phyloP scores from a whole-genome alignment of 2,797 vertebrate species.

The Hephaestus fuliginosus region DNA sequence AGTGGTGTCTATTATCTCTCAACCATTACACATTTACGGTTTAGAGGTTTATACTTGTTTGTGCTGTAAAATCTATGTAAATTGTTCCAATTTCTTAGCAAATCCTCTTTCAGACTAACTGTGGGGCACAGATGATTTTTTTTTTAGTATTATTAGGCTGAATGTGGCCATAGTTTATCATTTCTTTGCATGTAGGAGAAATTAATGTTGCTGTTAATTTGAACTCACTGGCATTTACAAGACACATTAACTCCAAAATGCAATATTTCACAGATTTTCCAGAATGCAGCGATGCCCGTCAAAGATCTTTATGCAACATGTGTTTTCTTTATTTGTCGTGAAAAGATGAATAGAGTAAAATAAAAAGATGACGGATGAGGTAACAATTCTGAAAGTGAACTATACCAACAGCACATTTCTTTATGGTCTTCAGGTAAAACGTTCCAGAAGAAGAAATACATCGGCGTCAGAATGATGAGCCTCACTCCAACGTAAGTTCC shows the following conservation, averaged over 20 bases:
- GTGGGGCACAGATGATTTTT: background rate
- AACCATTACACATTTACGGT: background rate
- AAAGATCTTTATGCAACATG: background rate
- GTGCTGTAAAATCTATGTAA: background rate
- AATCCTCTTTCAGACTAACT: too few relatives aligned
- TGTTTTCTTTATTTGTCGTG: background rate
- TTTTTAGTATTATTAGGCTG: too few relatives aligned
- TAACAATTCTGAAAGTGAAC: too few relatives aligned
- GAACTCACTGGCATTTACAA: background rate
- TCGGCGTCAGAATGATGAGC: conserved; percentile 97
- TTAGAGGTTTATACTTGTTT: background rate
- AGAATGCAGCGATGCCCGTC: background rate
- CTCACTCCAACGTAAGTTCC: conserved; percentile 90
- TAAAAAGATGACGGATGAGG: background rate
- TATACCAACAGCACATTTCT: background rate
- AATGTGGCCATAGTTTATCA: background rate
- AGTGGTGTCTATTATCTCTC: background rate
- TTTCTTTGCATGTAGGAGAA: background rate
- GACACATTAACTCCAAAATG: background rate
- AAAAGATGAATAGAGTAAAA: background rate
- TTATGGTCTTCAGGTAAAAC: conserved; percentile 87
- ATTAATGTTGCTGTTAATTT: background rate
- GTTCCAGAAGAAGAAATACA: conserved; percentile 92
- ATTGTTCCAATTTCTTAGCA: background rate
- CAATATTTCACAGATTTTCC: background rate